Evolutionary conservation across 2,797 vertebrate species (phyloP).

Genomic region (Micropoecilia bifurca): DNA sequence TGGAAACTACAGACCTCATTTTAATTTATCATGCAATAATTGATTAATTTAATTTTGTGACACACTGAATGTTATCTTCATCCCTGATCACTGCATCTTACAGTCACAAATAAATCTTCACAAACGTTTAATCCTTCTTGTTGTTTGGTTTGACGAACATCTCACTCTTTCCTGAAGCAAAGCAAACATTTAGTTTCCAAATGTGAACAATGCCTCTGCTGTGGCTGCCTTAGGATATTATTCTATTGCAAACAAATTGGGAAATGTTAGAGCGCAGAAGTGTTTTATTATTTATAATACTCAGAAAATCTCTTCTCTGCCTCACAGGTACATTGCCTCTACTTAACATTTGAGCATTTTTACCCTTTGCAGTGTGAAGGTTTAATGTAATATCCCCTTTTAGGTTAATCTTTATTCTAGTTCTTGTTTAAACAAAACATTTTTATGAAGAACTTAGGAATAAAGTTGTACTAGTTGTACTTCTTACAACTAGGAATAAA

Average conservation of each 20-base stretch:
- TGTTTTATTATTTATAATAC: background rate
- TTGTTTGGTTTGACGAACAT: background rate
- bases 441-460: background rate
- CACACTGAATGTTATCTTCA: background rate
- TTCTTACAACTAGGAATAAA: background rate
- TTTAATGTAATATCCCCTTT: background rate
- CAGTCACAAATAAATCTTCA: background rate
- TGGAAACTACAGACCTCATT: no score
- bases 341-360: background rate
- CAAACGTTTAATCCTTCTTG: background rate
- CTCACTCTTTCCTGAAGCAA: background rate
- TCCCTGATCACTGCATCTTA: background rate
- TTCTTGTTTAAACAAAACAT: background rate
- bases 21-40: no score
- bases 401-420: background rate
- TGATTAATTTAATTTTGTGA: no score
- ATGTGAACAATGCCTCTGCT: background rate
- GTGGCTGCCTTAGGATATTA: background rate
- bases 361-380: background rate
- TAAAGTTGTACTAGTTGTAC: no score
- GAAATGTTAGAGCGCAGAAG: background rate
- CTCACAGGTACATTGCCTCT: background rate
- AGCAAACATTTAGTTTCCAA: conserved; percentile 1
- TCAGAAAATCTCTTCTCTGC: background rate
- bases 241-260: conserved; percentile 1